Conservation (phyloP, 2,797 vertebrate species). For the Alauda arvensis region DNA sequence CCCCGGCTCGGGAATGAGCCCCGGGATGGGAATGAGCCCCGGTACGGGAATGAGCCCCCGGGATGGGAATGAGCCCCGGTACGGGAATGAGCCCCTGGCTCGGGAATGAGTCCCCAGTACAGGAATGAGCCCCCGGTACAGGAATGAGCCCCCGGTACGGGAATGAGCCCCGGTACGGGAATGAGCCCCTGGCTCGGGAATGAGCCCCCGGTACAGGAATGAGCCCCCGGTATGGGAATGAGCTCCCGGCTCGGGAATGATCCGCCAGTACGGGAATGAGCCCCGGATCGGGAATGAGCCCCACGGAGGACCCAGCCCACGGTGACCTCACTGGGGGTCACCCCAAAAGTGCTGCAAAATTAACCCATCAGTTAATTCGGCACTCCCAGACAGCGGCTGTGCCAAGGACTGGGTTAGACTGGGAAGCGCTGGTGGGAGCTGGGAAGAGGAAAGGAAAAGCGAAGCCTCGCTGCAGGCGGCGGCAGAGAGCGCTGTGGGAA, state of each 20-base stretch:
- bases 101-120: too few relatives aligned
- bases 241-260: not conserved
- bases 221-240: not conserved
- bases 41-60: too few relatives aligned
- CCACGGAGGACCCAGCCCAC: fast-evolving
- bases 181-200: too few relatives aligned
- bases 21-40: too few relatives aligned
- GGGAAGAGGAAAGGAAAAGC: not conserved
- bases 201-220: too few relatives aligned
- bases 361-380: not conserved
- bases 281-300: not conserved
- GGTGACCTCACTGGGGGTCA: not conserved
- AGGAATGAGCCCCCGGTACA: too few relatives aligned
- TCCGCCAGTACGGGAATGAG: not conserved
- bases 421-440: not conserved
- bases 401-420: not conserved
- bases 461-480: not conserved
- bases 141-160: too few relatives aligned
- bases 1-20: not conserved
- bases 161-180: not conserved
- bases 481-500: not conserved
- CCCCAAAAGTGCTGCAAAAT: not conserved
- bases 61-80: too few relatives aligned
- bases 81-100: too few relatives aligned
- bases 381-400: not conserved